Conservation (phyloP, 2,113 vertebrate genomes). For the Heterocephalus glaber region DNA sequence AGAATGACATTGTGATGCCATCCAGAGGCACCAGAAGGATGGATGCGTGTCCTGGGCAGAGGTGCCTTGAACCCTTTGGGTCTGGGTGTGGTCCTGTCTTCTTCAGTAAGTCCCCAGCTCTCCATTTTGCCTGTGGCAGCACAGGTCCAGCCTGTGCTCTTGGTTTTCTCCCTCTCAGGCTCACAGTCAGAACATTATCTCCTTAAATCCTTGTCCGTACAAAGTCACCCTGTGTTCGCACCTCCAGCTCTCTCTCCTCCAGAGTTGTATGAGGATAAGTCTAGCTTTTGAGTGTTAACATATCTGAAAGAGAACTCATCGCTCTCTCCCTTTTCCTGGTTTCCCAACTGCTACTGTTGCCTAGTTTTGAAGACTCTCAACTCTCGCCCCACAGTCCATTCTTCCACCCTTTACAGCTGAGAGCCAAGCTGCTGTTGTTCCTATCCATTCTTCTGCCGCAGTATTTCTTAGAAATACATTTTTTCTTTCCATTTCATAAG, state of each 20-base stretch:
- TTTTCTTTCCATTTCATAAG: background rate
- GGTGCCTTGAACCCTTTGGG: background rate
- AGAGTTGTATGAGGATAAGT: background rate
- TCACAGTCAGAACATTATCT: background rate
- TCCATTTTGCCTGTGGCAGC: background rate
- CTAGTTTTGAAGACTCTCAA: background rate
- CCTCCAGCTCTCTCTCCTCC: background rate
- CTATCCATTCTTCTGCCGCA: background rate
- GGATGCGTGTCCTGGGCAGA: background rate
- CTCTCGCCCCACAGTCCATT: background rate
- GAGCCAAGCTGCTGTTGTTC: background rate
- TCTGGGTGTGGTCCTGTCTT: background rate
- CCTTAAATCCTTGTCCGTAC: background rate
- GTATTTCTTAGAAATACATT: background rate
- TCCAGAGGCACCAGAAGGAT: background rate
- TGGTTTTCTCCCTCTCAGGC: background rate
- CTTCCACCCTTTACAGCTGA: background rate
- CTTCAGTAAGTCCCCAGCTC: background rate
- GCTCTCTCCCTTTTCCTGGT: background rate
- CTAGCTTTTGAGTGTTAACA: background rate
- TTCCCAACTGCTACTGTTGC: background rate
- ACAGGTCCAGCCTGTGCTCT: background rate
- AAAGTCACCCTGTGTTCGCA: rapidly evolving
- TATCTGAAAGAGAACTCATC: background rate
- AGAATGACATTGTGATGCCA: background rate